Base-by-base conservation (phyloP, 2,797 vertebrate genomes). In the Pangasius mekongensis region DNA sequence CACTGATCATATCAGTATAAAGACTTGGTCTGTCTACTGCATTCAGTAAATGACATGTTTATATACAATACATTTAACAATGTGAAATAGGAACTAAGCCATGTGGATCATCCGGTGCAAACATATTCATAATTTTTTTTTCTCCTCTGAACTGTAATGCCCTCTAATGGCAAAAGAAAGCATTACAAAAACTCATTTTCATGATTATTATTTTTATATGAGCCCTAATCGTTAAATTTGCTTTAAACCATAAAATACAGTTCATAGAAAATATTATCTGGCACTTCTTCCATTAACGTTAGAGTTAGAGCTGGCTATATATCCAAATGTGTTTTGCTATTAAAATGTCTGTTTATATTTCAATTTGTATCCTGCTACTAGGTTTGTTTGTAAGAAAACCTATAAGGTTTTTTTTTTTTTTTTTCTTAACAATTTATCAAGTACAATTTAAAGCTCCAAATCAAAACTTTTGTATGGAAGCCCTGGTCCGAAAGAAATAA, bases 141-240 rank as follows among this genome's bases (percentile, higher is more conserved):
- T 24, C 83, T 69, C 2, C 22, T 49, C 74, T 89, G 84, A 89
- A 56, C 76, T 83, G 84, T 83, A 77, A 85, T 73, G 90, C 91
- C 94, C 91, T 89, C 95, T 94, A 88, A 89, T 93, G 94, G 92
- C 66, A 49, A 20, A 2, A 0, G 10, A 0, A 16, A 82, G 85
- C 74, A 94, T 81, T 93, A 36, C 80, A 89, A 58, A 33, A 39
- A 16, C 10, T 0, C 5, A 1, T 43, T 62, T n/a, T 30, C 2
- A 0, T 77, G 13, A 5, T 47, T 49, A 8, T 22, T 39, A 8
- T 39, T 71, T 33, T 30, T 27, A 7, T 10, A 30, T 9, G n/a
- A 78, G 9, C 16, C 9, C 22, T 52, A 36, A 5, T 22, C 18
- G 13, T 22, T 60, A 39, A 24, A 81, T 13, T 24, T 13, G 4